Evolutionary conservation across 2,797 vertebrate species (phyloP), one percentile per base, ranked within the genome.

Genomic region (Enteromius unitaeniatus): DNA sequence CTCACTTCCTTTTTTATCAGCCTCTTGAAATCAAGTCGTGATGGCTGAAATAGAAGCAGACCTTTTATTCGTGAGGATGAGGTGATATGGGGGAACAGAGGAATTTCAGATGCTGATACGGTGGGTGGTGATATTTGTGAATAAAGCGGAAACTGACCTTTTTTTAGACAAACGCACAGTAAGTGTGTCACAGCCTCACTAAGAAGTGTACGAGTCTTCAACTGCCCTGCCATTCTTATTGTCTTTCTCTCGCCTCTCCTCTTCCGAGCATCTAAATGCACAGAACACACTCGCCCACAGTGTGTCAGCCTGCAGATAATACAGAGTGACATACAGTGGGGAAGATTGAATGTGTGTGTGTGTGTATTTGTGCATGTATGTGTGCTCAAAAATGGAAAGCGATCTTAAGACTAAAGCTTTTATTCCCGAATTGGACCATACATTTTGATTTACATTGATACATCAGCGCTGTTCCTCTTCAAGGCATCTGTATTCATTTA

Each of bases 91-190:
- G 34, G 67, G 75, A 58, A 84, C 76, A 55, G 64, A 77, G 68
- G 78, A 74, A 55, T 74, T 75, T 58, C 62, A 78, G 55, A 60
- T 72, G 60, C 49, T 83, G 80, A 86, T 67, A 49, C 72, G 65
- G 77, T 82, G 69, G 82, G 83, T 15, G 85, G 79, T 55, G 77
- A 69, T 85, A 86, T 88, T 86, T 79, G 55, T 84, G 75, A 86
- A 84, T 82, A 69, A 79, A 78, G 75, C 21, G 19, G 55, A 78
- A 75, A 68, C 70, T 0, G 10, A 64, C 14, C 65, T 79, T 74
- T 76, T 84, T 51, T 68, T 58, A 53, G 78, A 53, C 67, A 75
- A 26, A 72, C 13, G 23, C 64, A 68, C 15, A 40, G 37, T 68
- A 21, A 70, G 68, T 40, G 84, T 81, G 81, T 68, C 53, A 82